phyloP scores from a whole-genome alignment of 2,113 vertebrate genomes.

The Eublepharis macularius region DNA sequence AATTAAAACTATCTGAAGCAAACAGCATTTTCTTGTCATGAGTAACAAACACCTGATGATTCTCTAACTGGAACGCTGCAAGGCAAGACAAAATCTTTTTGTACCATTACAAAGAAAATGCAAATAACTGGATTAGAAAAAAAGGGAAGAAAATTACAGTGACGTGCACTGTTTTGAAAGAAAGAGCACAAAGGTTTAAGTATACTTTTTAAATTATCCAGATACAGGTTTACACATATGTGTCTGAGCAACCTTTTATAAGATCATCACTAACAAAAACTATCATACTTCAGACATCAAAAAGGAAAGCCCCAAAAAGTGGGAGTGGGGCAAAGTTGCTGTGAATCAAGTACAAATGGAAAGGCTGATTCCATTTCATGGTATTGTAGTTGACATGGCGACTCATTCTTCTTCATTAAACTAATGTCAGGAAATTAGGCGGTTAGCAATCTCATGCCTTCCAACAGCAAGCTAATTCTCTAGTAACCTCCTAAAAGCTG shows the following conservation, averaged over 20 bases:
- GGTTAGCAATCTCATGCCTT: slow-evolving; percentile 45
- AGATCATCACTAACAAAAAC: slow-evolving; percentile 25
- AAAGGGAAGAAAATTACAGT: neutral
- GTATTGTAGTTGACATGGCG: slow-evolving; percentile 49
- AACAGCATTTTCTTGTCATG: neutral
- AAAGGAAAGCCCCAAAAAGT: slow-evolving; percentile 20
- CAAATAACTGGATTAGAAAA: neutral
- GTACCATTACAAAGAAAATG: slow-evolving; percentile 3
- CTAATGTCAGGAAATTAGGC: slow-evolving; percentile 68
- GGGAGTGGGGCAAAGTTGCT: slow-evolving; percentile 8
- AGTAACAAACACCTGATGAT: slow-evolving; percentile 9
- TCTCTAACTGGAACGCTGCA: neutral
- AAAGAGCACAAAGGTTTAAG: neutral
- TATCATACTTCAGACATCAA: neutral
- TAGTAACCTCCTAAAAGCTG: slow-evolving; percentile 61
- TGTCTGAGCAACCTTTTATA: neutral
- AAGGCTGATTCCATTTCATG: slow-evolving; percentile 44
- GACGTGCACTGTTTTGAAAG: neutral
- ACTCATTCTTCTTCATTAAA: slow-evolving; percentile 64
- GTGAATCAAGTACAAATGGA: slow-evolving; percentile 13
- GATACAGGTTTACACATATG: neutral
- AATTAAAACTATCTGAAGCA: slow-evolving; percentile 40
- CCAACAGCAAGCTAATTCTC: slow-evolving; percentile 46
- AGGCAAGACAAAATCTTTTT: slow-evolving; percentile 3
- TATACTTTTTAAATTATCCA: neutral